Base-by-base conservation (phyloP, 53 echinoderm and acorn worm genomes). In the Holothuria leucospilota region DNA sequence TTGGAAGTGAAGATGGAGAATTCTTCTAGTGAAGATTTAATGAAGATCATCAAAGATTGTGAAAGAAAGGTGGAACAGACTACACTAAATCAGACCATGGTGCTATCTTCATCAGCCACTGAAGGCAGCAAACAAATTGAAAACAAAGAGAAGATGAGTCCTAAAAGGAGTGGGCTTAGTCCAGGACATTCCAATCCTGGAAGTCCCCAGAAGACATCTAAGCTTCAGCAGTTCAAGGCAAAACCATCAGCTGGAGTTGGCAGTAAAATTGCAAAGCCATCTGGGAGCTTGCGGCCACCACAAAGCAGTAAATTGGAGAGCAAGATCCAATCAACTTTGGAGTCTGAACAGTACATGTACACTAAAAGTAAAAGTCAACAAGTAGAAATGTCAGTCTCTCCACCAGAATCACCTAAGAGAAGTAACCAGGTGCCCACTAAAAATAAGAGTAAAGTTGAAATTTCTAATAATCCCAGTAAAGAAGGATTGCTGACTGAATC, bases 301-400 rank as follows among this genome's bases (percentile, higher is more conserved):
- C 75, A 75, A 27, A 51, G 49, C 53, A 75, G 75, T 25, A 75
- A 75, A 51, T 26, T 27, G 20, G 75, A 75, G 20, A 75, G 52
- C 25, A 27, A 51, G 11, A 2, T 26, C 23, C 25, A 52, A n/a
- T 9, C 39, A 46, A 15, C 51, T 11, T 1, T 26, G 75, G 25
- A 75, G 51, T 75, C 51, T 49, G 46, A 75, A 75, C 49, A 75
- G 52, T 56, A 56, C 18, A 18, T 56, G 15, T 56, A 56, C 51
- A 25, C 23, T 51, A 52, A 51, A 24, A 75, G 52, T 13, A 49
- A 46, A 51, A 75, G 75, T 51, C 51, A 75, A 49, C 75, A 12
- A 15, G 2, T 26, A 23, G 52, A 28, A 75, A 52, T 6, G 20
- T 49, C 49, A 26, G 51, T 51, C 24, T 51, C 49, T 75, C 10